phyloP scores from a whole-genome alignment of 2,888 invertebrate species.

The Hololepta plana region DNA sequence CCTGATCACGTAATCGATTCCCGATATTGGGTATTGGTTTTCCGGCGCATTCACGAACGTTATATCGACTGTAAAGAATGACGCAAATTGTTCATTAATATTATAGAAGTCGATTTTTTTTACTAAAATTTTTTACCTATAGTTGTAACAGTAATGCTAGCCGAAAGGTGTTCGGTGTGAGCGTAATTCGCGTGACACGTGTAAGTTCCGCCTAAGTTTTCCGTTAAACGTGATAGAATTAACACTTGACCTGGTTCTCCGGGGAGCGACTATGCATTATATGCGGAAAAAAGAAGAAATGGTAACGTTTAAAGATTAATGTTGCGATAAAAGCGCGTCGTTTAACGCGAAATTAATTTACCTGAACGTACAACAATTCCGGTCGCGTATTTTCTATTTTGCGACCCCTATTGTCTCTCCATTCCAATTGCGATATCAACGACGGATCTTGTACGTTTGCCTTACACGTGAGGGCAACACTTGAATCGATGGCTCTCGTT shows the following conservation, averaged over 20 bases:
- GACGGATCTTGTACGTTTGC: slow-evolving; percentile 48
- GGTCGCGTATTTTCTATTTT: slow-evolving; percentile 35
- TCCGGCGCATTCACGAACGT: slow-evolving; percentile 69
- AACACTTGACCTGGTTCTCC: slow-evolving; percentile 47
- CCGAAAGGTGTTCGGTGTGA: slow-evolving; percentile 41
- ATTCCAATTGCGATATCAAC: slow-evolving; percentile 55
- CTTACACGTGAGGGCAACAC: slow-evolving; percentile 60
- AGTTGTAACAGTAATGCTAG: slow-evolving; percentile 51
- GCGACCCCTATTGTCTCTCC: slow-evolving; percentile 56
- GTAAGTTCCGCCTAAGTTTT: slow-evolving; percentile 64
- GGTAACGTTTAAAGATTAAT: slow-evolving; percentile 1
- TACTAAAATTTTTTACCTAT: slow-evolving; percentile 39
- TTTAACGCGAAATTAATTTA: slow-evolving; percentile 10
- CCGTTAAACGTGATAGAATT: slow-evolving; percentile 54
- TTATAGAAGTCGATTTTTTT: slow-evolving; percentile 1
- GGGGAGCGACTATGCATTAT: slow-evolving; percentile 28
- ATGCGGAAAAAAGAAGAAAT: slow-evolving; percentile 5
- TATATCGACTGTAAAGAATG: slow-evolving; percentile 49
- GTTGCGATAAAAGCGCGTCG: neutral
- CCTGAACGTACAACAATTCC: slow-evolving; percentile 21
- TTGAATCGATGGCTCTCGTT: slow-evolving; percentile 55
- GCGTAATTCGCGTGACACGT: slow-evolving; percentile 71
- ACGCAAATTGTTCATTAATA: slow-evolving; percentile 1
- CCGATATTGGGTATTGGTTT: slow-evolving; percentile 64
- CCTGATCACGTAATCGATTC: slow-evolving; percentile 55